phyloP scores from a whole-genome alignment of 2,113 vertebrate species.

The Pogonocichla stellata region DNA sequence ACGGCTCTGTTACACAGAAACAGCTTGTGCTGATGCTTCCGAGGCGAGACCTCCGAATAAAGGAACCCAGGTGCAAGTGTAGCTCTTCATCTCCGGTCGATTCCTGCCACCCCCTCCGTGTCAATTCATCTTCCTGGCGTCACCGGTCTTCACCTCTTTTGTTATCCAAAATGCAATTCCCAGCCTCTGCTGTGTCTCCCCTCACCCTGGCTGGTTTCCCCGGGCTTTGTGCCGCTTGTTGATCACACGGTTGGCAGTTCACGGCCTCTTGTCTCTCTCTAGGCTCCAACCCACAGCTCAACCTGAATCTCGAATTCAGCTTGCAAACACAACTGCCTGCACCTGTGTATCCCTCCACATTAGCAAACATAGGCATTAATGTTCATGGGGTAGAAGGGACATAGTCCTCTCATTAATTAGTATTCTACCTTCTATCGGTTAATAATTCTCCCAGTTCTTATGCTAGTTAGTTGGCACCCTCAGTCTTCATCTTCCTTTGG shows the following conservation, averaged over 20 bases:
- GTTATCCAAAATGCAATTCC: background rate
- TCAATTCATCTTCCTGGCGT: too few relatives aligned
- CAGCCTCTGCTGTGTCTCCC: background rate
- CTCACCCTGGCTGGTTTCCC: background rate
- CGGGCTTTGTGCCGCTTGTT: background rate
- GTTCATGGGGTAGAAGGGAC: background rate
- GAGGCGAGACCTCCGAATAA: background rate
- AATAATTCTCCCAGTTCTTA: background rate
- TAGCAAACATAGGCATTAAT: background rate
- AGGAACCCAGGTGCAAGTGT: background rate
- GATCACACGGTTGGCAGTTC: background rate
- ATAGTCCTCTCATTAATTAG: background rate
- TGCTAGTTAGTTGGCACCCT: background rate
- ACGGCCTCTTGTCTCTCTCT: background rate
- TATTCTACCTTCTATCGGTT: background rate
- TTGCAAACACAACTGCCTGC: background rate
- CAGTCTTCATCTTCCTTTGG: background rate
- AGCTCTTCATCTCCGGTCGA: background rate
- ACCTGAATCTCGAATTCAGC: background rate
- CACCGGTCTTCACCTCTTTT: fast-evolving
- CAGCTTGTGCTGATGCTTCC: fast-evolving
- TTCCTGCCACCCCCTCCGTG: background rate
- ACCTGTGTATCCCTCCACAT: background rate
- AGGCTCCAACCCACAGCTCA: background rate
- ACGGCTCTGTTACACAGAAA: background rate